Evolutionary conservation across 2,888 invertebrate genomes (phyloP).

Genomic region (Drosophila sordidapex): DNA sequence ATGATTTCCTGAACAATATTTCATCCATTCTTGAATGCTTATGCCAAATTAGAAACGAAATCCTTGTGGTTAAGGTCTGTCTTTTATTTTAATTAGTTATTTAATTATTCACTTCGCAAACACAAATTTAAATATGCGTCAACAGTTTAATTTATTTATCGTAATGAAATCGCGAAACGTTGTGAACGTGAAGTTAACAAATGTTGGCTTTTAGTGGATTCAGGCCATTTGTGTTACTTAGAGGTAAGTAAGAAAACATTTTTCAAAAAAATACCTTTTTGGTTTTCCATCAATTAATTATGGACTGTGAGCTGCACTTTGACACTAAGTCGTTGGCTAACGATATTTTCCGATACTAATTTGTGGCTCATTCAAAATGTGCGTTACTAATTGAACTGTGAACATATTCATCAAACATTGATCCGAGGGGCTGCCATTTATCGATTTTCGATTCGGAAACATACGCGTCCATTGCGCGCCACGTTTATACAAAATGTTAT

Average conservation of each 20-base stretch:
- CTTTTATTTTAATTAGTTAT: not conserved
- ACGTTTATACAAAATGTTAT: conserved; percentile 42
- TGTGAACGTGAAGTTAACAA: not conserved
- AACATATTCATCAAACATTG: conserved; percentile 26
- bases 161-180: no score
- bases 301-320: not conserved
- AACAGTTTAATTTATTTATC: not conserved
- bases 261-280: not conserved
- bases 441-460: conserved; percentile 67
- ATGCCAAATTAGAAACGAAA: not conserved
- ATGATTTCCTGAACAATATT: not conserved
- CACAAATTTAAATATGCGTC: not conserved
- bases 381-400: conserved; percentile 48
- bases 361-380: conserved; percentile 11
- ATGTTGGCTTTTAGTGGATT: not conserved
- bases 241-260: not conserved
- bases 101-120: not conserved
- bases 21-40: not conserved
- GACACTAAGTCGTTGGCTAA: not conserved
- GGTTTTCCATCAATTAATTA: not conserved
- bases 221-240: not conserved
- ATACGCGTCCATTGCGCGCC: conserved; percentile 42
- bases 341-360: not conserved
- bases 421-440: conserved; percentile 39
- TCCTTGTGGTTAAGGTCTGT: not conserved